Percentiles rank a stretch among this genome's conserved stretches.
Evolutionary conservation across 2,888 invertebrate species (phyloP).

Genomic region (Mythimna pallens): DNA sequence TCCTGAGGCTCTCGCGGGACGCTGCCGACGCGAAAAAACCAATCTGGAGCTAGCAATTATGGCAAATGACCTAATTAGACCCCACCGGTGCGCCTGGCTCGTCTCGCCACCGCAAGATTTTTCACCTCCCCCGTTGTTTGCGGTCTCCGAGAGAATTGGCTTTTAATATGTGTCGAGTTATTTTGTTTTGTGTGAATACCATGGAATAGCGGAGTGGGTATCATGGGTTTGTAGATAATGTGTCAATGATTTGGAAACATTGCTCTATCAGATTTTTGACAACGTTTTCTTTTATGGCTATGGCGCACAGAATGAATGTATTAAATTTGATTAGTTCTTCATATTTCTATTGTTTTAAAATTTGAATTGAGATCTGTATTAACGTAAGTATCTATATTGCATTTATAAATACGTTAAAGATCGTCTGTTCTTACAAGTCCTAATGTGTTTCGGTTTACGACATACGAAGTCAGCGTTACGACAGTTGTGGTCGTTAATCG

Average conservation of each 20-base stretch:
- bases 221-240: constrained; percentile 10
- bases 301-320: neutral
- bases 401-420: constrained; percentile 29
- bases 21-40: constrained; percentile 88
- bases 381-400: neutral
- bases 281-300: neutral
- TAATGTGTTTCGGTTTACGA: constrained; percentile 71
- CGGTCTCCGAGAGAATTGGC: constrained; percentile 76
- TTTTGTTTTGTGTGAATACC: constrained; percentile 60
- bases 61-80: constrained; percentile 87
- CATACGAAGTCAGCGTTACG: constrained; percentile 70
- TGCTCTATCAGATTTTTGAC: neutral
- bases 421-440: constrained; percentile 65
- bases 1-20: constrained; percentile 80
- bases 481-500: constrained; percentile 74
- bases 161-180: constrained; percentile 75
- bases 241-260: neutral
- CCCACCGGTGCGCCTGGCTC: constrained; percentile 68
- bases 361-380: too few relatives aligned
- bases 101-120: constrained; percentile 76
- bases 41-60: constrained; percentile 88
- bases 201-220: constrained; percentile 20
- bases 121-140: constrained; percentile 78
- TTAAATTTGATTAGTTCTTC: neutral
- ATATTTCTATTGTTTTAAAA: neutral